Conservation (phyloP, 2,888 invertebrate genomes). For the Xestia c-nigrum region DNA sequence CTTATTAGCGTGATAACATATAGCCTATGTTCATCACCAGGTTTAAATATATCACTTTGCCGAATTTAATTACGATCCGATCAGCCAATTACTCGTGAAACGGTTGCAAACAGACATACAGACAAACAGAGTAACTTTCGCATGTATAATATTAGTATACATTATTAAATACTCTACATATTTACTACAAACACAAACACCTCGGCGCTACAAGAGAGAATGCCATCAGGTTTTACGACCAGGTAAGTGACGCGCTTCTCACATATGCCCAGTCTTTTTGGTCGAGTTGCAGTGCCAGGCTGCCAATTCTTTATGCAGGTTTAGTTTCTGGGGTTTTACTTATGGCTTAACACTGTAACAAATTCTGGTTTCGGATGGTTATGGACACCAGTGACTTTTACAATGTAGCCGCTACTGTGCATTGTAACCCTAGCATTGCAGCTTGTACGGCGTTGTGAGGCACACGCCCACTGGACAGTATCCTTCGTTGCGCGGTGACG, state of each 20-base stretch:
- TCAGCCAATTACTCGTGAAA: no score
- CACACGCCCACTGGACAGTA: not conserved
- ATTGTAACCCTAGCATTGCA: not conserved
- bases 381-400: not conserved
- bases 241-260: not conserved
- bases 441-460: not conserved
- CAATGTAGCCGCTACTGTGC: conserved; percentile 1
- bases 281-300: not conserved
- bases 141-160: no score
- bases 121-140: no score
- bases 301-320: not conserved
- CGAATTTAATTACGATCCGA: no score
- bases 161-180: not conserved
- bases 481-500: conserved; percentile 4
- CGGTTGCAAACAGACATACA: no score
- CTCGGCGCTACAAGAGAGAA: not conserved
- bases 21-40: no score
- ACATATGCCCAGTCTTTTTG: not conserved
- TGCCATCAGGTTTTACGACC: not conserved
- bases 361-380: not conserved
- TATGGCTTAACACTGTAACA: not conserved
- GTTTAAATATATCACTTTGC: no score
- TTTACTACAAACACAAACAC: not conserved
- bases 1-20: no score
- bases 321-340: not conserved